These are phyloP conservation scores for Euphonia xanthogaster DNA, from an alignment of 2,797 vertebrate genomes.

Conservation along the genomic window DNA sequence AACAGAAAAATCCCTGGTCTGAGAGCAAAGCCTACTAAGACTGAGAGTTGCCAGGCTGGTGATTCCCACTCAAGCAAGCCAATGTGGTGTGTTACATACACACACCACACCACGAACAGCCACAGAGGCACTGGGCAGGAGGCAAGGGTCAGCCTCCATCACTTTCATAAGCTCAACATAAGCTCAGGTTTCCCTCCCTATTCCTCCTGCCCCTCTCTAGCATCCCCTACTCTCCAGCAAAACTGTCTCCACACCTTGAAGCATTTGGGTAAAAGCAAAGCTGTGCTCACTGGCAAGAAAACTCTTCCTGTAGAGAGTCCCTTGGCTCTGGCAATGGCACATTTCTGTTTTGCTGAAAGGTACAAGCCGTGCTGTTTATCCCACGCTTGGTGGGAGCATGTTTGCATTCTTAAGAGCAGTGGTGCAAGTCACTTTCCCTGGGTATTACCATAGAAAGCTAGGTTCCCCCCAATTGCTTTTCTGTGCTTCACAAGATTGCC, in stretches of 20 bases:
- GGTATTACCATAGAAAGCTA: conserved; percentile 44
- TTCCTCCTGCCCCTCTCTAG: background rate
- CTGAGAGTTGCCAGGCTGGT: background rate
- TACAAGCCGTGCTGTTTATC: conserved; percentile 12
- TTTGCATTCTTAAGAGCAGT: conserved; percentile 47
- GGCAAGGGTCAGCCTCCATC: background rate
- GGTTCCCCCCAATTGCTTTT: conserved; percentile 39
- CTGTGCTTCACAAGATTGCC: conserved; percentile 55
- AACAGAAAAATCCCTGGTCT: background rate
- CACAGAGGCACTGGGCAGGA: background rate
- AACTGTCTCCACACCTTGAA: background rate
- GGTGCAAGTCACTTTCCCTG: conserved; percentile 35
- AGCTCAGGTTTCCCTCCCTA: fast-evolving
- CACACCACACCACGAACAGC: fast-evolving
- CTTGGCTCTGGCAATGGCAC: fast-evolving
- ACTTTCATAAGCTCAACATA: background rate
- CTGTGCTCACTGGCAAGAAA: fast-evolving
- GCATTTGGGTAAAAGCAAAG: background rate
- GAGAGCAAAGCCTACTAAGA: background rate
- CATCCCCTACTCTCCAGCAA: background rate
- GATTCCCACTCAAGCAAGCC: fast-evolving
- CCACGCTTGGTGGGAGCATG: background rate
- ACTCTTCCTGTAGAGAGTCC: background rate
- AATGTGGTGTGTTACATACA: fast-evolving
- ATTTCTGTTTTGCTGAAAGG: conserved; percentile 7